phyloP scores from a whole-genome alignment of 2,113 vertebrate species.

The Stigmatopora nigra region DNA sequence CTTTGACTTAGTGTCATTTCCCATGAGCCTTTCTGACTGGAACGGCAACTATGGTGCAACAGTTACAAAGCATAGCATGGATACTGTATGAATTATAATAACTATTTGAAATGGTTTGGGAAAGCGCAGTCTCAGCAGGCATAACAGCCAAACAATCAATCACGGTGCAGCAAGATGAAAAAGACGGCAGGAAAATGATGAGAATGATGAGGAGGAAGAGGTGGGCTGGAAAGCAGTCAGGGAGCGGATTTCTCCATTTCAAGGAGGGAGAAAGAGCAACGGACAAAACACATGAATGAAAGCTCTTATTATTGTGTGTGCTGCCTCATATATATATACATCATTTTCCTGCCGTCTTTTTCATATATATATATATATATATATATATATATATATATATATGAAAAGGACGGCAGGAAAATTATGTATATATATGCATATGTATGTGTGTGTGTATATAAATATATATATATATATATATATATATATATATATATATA shows the following conservation, averaged over 20 bases:
- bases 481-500: too few relatives aligned
- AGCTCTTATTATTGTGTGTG: not conserved
- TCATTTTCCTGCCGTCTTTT: too few relatives aligned
- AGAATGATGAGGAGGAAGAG: not conserved
- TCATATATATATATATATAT: too few relatives aligned
- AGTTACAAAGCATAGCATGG: not conserved
- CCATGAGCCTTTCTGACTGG: not conserved
- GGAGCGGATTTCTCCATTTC: not conserved
- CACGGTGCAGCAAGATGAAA: not conserved
- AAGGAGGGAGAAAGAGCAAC: conserved; percentile 4
- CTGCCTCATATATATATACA: too few relatives aligned
- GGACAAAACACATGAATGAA: not conserved
- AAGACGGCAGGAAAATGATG: conserved; percentile 6
- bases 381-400: too few relatives aligned
- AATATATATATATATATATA: too few relatives aligned
- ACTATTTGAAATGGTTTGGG: conserved; percentile 5
- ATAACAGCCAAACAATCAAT: conserved; percentile 8
- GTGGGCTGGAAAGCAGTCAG: not conserved
- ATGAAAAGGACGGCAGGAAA: too few relatives aligned
- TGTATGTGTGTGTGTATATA: too few relatives aligned
- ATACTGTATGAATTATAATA: not conserved
- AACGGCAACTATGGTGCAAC: not conserved
- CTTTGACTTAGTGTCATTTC: conserved; percentile 10
- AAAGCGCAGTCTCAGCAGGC: conserved; percentile 6
- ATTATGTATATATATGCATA: not conserved